Evolutionary conservation across 1,140 invertebrate species (phyloP), one percentile per base, ranked within the genome.

Genomic region (Hermetia illucens): DNA sequence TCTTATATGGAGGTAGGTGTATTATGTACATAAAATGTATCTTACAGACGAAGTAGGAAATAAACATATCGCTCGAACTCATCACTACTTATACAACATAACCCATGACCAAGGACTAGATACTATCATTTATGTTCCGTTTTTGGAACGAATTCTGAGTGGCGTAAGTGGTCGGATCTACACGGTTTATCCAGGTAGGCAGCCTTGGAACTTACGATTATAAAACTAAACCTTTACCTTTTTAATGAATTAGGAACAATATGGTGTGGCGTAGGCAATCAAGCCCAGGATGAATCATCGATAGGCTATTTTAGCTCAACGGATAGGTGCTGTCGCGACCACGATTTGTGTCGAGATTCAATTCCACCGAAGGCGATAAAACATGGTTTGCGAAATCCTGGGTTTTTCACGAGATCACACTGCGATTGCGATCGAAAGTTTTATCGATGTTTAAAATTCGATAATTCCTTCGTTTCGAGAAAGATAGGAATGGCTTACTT

Each of bases 361-460:
- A 32, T 32, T 6, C 30, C 30, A 13, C 9, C 9, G 17, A 6
- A 13, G 6, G 8, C 30, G 8, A 5, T 5, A 32, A 32, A 32
- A 32, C 13, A 32, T 34, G 32, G 32, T 17, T 12, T 34, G 5
- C 4, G 12, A 5, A 34, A 34, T 34, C 4, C 3, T 5, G 32
- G 32, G 19, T 19, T 17, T 34, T 34, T 34, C 19, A 34, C 32
- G 3, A 10, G 32, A 34, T 34, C 32, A 5, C 32, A 34, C 17
- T 34, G 32, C 19, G 12, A 10, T 34, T 34, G 32, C 17, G 32
- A 34, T 34, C 12, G 19, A 34, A 4, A 19, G 12, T 34, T 34
- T 34, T 34, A 34, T 12, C 3, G 3, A 12, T 34, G 32, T 17
- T 17, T 34, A 4, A 34, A 34, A 13, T 17, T 4, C 12, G 12